Evolutionary conservation across 1,140 invertebrate species (phyloP).

Genomic region (Lordiphosa stackelbergi): DNA sequence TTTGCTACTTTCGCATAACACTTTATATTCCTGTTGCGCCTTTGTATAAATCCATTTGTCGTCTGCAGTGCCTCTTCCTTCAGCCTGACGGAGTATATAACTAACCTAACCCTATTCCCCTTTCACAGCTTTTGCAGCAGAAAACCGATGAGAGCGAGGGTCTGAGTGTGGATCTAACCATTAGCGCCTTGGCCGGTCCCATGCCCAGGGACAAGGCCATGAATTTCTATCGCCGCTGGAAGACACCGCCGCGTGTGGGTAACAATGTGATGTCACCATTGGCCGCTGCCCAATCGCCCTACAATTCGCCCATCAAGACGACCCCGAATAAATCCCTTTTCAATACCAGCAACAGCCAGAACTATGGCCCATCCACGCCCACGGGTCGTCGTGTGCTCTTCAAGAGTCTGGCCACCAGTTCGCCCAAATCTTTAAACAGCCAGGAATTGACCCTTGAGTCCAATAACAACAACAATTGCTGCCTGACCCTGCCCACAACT

Average conservation of each 20-base stretch:
- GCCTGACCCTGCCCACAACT: constrained; percentile 21
- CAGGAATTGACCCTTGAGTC: constrained; percentile 9
- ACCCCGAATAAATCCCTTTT: constrained; percentile 27
- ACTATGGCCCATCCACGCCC: constrained; percentile 1
- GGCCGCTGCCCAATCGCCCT: constrained; percentile 25
- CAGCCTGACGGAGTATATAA: too few species aligned
- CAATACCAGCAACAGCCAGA: constrained; percentile 23
- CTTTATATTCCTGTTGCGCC: too few species aligned
- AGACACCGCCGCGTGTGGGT: constrained; percentile 83
- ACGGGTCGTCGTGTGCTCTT: constrained; percentile 23
- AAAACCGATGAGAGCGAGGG: constrained; percentile 78
- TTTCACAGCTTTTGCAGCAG: constrained; percentile 79
- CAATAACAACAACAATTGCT: constrained; percentile 45
- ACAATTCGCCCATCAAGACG: constrained; percentile 50
- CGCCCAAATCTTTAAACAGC: constrained; percentile 20
- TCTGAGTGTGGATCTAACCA: constrained; percentile 83
- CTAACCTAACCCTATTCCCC: too few species aligned
- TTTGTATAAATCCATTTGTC: too few species aligned
- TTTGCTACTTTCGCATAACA: too few species aligned
- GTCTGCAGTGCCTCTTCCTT: too few species aligned
- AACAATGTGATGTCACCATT: constrained; percentile 47
- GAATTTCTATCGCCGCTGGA: constrained; percentile 87
- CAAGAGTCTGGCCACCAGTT: constrained; percentile 5
- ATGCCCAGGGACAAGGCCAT: constrained; percentile 87
- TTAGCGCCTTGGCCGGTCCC: constrained; percentile 90